These are phyloP conservation scores for Caenorhabditis elegans DNA, from an alignment of 1,140 invertebrate genomes.

Conservation along the genomic window WBcel235 BX284606.5:9600001-9600500, in stretches of 20 bases:
- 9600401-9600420: slow-evolving; percentile 17
- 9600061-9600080: too few species aligned
- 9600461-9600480: not conserved
- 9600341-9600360: slow-evolving; percentile 1
- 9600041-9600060: too few species aligned
- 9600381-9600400: not conserved
- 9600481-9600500: slow-evolving; percentile 17
- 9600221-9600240: too few species aligned
- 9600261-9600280: slow-evolving; percentile 30
- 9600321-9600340: not conserved
- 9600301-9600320: not conserved
- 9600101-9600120: too few species aligned
- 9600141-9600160: too few species aligned
- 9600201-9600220: too few species aligned
- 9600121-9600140: too few species aligned
- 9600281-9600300: slow-evolving; percentile 1
- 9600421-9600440: slow-evolving; percentile 14
- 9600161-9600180: too few species aligned
- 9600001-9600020: too few species aligned
- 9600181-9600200: too few species aligned
- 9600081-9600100: too few species aligned
- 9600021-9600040: too few species aligned
- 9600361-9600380: slow-evolving; percentile 31
- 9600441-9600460: not conserved
- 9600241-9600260: not conserved